Evolutionary conservation across 2,888 invertebrate genomes (phyloP), one percentile per base, ranked within the genome.

Genomic region (Cantharis rufa): DNA sequence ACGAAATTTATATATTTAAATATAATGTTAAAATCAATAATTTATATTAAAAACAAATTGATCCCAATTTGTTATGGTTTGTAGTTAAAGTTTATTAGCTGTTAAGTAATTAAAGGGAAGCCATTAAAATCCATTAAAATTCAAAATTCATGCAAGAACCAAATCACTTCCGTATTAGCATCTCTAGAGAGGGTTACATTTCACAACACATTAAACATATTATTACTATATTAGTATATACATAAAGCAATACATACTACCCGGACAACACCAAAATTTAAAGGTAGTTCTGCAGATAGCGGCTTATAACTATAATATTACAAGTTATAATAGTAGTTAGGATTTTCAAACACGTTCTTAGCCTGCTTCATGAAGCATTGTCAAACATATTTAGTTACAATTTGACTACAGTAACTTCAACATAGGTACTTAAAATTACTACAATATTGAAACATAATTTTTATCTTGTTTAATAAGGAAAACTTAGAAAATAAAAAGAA

Each of bases 81-180:
- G 48, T n/a, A 48, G n/a, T n/a, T 48, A 48, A 48, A 48, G 48
- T 48, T 48, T 48, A 48, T 48, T 48, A 48, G 5, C n/a, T 48
- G 48, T 48, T 48, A 48, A 48, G 48, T 48, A 48, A 48, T 48
- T 48, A 48, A 48, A 48, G 48, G 48, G 48, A 48, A n/a, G 13
- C 64, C 24, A 66, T 66, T 66, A 66, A 66, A 32, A 66, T 66
- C 21, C 64, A 66, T 66, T 66, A 66, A 66, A 66, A 21, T 21
- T 66, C 24, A 66, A 66, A 66, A 66, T 21, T 66, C 24, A 66
- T 21, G 21, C 64, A 66, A 66, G 64, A 66, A 66, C 64, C 64
- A 21, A 66, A 66, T 66, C 64, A 66, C 24, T 66, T 66, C 64
- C 64, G 64, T 66, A 66, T 66, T 66, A 66, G n/a, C 64, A 66